phyloP scores from a whole-genome alignment of 2,797 vertebrate genomes.

The Poecilia wingei region DNA sequence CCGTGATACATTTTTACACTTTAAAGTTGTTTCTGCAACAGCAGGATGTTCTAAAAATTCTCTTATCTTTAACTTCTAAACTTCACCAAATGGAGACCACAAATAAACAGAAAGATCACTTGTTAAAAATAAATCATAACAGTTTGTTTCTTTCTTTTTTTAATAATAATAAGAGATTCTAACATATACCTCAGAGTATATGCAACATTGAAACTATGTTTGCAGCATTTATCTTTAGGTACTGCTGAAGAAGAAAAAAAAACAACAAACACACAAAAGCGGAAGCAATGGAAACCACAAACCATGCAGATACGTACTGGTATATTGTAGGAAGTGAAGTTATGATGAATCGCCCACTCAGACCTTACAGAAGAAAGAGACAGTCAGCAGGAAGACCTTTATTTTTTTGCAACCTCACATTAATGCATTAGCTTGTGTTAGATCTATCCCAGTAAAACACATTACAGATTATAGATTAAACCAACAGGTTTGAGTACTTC shows the following conservation, averaged over 20 bases:
- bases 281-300: conserved; percentile 38
- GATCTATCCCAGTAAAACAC: background rate
- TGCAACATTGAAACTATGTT: background rate
- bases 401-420: background rate
- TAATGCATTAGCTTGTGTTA: background rate
- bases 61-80: background rate
- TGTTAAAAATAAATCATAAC: background rate
- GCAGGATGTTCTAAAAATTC: background rate
- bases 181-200: background rate
- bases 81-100: background rate
- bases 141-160: background rate
- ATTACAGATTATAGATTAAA: background rate
- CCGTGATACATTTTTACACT: background rate
- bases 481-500: background rate
- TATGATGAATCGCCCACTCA: conserved; percentile 95
- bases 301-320: conserved; percentile 85
- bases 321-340: conserved; percentile 97
- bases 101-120: background rate
- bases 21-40: background rate
- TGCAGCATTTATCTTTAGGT: background rate
- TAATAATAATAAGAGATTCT: background rate
- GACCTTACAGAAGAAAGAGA: conserved; percentile 75
- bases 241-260: background rate
- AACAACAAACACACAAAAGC: background rate
- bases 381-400: conserved; percentile 23